Conservation (phyloP, 2,113 vertebrate genomes). For the Platichthys stellatus region DNA sequence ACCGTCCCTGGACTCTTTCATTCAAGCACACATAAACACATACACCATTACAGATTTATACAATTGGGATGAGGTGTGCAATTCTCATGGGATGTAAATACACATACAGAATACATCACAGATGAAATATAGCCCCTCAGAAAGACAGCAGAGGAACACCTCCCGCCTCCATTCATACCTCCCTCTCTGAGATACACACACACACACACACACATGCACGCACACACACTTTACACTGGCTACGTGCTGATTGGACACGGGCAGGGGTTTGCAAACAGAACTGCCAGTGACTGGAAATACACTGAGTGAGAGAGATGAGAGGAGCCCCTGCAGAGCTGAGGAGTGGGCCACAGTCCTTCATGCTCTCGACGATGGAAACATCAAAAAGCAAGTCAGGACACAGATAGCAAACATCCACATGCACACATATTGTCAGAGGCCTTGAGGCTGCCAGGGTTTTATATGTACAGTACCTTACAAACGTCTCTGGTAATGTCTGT, state of each 20-base stretch:
- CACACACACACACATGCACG: constrained; percentile 27
- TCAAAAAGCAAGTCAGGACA: constrained; percentile 35
- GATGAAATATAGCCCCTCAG: constrained; percentile 54
- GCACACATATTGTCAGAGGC: constrained; percentile 28
- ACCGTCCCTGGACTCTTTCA: not conserved
- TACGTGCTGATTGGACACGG: constrained; percentile 61
- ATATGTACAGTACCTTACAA: constrained; percentile 25
- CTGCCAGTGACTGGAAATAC: constrained; percentile 56
- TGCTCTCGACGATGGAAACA: constrained; percentile 56
- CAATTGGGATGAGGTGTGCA: constrained; percentile 16
- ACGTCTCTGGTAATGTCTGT: constrained; percentile 13
- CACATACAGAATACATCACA: constrained; percentile 50
- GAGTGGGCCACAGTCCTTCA: constrained; percentile 62
- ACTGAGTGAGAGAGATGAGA: constrained; percentile 52
- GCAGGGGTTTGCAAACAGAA: constrained; percentile 69
- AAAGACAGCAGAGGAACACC: constrained; percentile 32
- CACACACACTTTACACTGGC: constrained; percentile 26
- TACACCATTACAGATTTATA: not conserved
- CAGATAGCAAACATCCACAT: constrained; percentile 33
- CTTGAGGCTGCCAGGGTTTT: constrained; percentile 38
- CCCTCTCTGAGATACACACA: constrained; percentile 12
- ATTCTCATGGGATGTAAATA: constrained; percentile 28
- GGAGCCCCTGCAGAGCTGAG: constrained; percentile 63
- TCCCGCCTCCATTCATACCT: constrained; percentile 33
- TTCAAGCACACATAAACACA: not conserved